Evolutionary conservation across 2,888 invertebrate species (phyloP).

Genomic region (Lycia hirtaria): DNA sequence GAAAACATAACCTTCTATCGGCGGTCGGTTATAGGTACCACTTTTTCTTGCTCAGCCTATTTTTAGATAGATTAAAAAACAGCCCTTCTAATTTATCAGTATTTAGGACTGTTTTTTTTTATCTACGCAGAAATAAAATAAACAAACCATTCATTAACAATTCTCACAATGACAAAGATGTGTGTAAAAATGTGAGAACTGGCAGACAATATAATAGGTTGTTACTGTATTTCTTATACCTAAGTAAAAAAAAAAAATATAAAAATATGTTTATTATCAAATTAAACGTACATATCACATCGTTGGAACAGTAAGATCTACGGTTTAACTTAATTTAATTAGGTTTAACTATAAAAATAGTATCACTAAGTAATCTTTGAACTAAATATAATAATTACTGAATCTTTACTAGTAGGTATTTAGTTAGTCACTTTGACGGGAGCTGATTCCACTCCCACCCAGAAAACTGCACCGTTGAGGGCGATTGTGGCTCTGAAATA

Average conservation of each 20-base stretch:
- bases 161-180: neutral
- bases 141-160: neutral
- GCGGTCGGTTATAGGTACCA: too few relatives aligned
- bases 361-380: constrained; percentile 3
- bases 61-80: too few relatives aligned
- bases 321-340: constrained; percentile 10
- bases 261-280: constrained; percentile 24
- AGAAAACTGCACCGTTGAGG: constrained; percentile 88
- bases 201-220: neutral
- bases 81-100: neutral
- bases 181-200: constrained; percentile 7
- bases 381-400: neutral
- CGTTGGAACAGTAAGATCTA: constrained; percentile 6
- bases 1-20: too few relatives aligned
- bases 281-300: constrained; percentile 19
- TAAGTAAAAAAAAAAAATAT: constrained; percentile 6
- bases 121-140: neutral
- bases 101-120: neutral
- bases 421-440: constrained; percentile 82
- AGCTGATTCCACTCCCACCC: constrained; percentile 88
- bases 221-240: neutral
- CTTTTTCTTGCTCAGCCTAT: too few relatives aligned
- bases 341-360: constrained; percentile 16
- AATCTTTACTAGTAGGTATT: constrained; percentile 9
- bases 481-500: constrained; percentile 88